Conservation (phyloP, 35 echinoderm and acorn worm species). For the Antedon bifida region DNA sequence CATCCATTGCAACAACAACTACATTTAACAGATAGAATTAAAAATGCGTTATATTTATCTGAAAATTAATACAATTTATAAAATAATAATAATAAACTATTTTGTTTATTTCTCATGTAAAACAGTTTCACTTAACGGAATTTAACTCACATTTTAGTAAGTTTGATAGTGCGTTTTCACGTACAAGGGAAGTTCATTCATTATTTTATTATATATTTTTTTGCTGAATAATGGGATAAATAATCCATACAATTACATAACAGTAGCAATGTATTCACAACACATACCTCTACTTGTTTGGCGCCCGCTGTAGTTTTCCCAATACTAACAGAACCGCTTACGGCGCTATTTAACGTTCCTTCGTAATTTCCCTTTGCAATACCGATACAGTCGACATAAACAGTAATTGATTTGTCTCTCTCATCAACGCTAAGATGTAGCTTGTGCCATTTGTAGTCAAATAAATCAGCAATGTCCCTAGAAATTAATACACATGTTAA, state of each 20-base stretch:
- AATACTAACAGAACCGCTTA: background rate
- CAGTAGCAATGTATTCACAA: too few species aligned
- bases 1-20: background rate
- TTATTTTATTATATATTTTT: too few species aligned
- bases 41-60: too few species aligned
- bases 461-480: background rate
- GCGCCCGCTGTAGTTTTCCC: background rate
- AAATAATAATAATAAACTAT: too few species aligned
- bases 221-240: too few species aligned
- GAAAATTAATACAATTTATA: too few species aligned
- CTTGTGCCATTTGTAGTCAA: background rate
- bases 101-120: too few species aligned
- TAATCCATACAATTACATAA: too few species aligned
- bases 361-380: background rate
- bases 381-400: background rate
- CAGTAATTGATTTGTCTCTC: background rate
- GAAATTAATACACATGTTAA: background rate
- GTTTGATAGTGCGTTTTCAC: too few species aligned
- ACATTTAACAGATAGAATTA: background rate
- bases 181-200: too few species aligned
- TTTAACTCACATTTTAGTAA: too few species aligned
- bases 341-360: background rate
- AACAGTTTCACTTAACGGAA: too few species aligned
- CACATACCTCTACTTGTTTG: background rate
- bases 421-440: background rate